These are phyloP conservation scores for Hypotaenidia okinawae DNA, from an alignment of 2,797 vertebrate species.

Conservation along the genomic window DNA sequence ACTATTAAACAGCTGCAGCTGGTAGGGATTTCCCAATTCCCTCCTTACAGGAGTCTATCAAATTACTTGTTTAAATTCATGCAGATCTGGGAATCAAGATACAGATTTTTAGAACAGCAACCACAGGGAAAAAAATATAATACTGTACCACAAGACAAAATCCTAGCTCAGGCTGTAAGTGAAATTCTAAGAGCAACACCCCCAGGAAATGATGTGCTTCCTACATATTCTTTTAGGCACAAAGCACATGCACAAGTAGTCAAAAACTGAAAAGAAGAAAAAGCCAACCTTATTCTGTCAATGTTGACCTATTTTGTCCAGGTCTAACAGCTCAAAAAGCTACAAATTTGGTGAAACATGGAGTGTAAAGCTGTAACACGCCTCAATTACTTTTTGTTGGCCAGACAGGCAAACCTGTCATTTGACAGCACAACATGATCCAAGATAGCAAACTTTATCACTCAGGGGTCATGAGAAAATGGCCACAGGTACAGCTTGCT, in stretches of 20 bases:
- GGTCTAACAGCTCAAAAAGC: constrained; percentile 80
- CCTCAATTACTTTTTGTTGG: constrained; percentile 81
- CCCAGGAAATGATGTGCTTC: not conserved
- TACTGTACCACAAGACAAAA: not conserved
- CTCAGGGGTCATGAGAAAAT: constrained; percentile 80
- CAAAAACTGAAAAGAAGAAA: constrained; percentile 39
- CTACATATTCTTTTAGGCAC: not conserved
- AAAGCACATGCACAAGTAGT: not conserved
- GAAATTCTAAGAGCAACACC: not conserved
- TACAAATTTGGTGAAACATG: constrained; percentile 71
- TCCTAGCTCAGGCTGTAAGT: not conserved
- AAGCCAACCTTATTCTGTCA: constrained; percentile 73
- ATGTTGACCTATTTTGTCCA: constrained; percentile 78
- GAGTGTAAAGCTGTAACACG: constrained; percentile 76
- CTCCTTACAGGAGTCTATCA: not conserved
- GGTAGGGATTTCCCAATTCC: constrained; percentile 27
- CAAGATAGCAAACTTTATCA: constrained; percentile 80
- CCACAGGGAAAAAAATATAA: not conserved
- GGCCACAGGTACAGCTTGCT: constrained; percentile 76
- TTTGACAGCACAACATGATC: constrained; percentile 77
- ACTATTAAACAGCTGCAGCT: constrained; percentile 30
- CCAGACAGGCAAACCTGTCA: constrained; percentile 80
- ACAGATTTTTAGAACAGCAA: not conserved
- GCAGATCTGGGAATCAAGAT: not conserved
- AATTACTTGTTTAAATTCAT: constrained; percentile 17